Evolutionary conservation across 2,797 vertebrate species (phyloP).

Genomic region (Mormyrops boulengeri): DNA sequence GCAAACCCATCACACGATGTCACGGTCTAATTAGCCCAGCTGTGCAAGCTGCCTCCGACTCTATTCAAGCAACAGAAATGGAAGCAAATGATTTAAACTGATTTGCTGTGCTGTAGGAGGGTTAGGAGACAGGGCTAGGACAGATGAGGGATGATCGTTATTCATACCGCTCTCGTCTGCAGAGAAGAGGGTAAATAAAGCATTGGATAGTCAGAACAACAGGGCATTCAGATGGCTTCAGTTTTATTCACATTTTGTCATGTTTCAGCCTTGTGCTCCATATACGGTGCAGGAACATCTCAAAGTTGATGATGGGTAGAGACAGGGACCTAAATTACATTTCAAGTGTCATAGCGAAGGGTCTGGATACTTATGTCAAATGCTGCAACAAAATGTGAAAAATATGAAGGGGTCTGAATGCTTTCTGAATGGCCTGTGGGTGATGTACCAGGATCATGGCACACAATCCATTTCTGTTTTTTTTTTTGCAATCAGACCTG

Average conservation of each 20-base stretch:
- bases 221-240: neutral
- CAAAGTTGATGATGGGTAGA: neutral
- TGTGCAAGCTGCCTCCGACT: neutral
- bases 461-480: neutral
- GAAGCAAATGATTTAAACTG: conserved; percentile 10
- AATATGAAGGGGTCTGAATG: neutral
- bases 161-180: neutral
- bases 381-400: neutral
- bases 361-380: conserved; percentile 12
- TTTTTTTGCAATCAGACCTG: neutral
- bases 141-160: neutral
- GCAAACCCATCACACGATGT: neutral
- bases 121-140: neutral
- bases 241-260: neutral
- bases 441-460: neutral
- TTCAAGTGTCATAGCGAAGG: conserved; percentile 21
- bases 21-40: conserved; percentile 12
- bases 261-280: neutral
- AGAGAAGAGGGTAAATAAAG: neutral
- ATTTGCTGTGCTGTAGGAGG: neutral
- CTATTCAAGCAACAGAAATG: neutral
- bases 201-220: neutral
- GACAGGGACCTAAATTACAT: neutral
- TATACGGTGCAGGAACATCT: neutral
- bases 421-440: neutral